phyloP scores from a whole-genome alignment of 2,888 invertebrate genomes.

The Timandra comae region DNA sequence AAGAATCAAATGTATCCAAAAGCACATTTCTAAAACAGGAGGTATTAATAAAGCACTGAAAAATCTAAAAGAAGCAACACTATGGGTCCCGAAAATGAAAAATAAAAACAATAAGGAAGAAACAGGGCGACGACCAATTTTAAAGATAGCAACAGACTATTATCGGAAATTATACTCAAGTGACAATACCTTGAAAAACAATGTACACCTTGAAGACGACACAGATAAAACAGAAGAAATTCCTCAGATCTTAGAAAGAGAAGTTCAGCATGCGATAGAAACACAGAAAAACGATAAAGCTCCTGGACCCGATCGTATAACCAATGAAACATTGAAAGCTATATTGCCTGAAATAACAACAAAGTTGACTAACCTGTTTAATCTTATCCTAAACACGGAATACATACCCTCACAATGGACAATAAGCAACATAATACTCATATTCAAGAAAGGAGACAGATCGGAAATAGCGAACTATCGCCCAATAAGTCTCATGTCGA shows the following conservation, averaged over 20 bases:
- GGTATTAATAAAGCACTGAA: constrained; percentile 16
- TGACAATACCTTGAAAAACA: neutral
- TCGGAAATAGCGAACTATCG: constrained; percentile 14
- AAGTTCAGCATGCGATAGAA: constrained; percentile 11
- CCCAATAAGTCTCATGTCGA: constrained; percentile 17
- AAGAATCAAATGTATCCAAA: constrained; percentile 1
- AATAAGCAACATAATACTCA: neutral
- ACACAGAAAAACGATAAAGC: constrained; percentile 11
- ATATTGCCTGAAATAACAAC: neutral
- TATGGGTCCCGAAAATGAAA: constrained; percentile 15
- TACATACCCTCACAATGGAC: constrained; percentile 6
- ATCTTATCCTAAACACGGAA: constrained; percentile 1
- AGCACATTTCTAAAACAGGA: constrained; percentile 2
- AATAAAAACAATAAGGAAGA: constrained; percentile 5
- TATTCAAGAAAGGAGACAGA: constrained; percentile 15
- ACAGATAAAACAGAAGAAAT: constrained; percentile 1
- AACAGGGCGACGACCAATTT: constrained; percentile 7
- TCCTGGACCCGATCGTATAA: constrained; percentile 6
- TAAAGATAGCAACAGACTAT: constrained; percentile 10
- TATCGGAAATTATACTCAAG: constrained; percentile 5
- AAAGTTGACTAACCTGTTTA: constrained; percentile 3
- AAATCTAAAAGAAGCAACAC: constrained; percentile 10
- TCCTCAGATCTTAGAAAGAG: constrained; percentile 5
- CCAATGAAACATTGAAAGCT: constrained; percentile 5
- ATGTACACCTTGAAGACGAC: neutral